Percentiles rank a stretch among this genome's conserved stretches.
Conservation (phyloP, 2,888 invertebrate genomes). For the Trisateles emortualis region DNA sequence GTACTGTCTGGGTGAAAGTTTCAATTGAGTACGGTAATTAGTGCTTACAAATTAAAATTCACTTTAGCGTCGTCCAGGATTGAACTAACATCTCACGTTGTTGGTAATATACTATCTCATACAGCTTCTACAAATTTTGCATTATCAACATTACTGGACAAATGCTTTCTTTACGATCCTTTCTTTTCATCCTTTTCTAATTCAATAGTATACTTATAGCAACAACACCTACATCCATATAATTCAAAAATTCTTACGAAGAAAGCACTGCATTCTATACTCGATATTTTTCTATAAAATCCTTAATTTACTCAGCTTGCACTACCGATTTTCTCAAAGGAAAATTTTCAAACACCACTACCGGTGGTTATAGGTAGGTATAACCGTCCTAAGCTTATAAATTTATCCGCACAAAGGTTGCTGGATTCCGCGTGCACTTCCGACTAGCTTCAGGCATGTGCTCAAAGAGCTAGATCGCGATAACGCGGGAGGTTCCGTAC, state of each 20-base stretch:
- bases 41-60: too few species aligned
- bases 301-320: slow-evolving; percentile 24
- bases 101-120: too few species aligned
- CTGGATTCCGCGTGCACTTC: slow-evolving; percentile 64
- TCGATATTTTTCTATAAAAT: neutral
- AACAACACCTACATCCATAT: too few species aligned
- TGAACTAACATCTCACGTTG: too few species aligned
- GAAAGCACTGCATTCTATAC: neutral
- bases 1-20: too few species aligned
- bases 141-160: too few species aligned
- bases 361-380: slow-evolving; percentile 8
- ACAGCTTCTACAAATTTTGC: too few species aligned
- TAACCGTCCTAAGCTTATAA: slow-evolving; percentile 43
- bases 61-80: too few species aligned
- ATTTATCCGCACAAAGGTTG: slow-evolving; percentile 56
- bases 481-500: slow-evolving; percentile 62
- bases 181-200: too few species aligned
- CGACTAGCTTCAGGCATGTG: slow-evolving; percentile 60
- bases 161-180: too few species aligned
- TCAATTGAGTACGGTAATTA: too few species aligned
- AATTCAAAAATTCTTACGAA: neutral
- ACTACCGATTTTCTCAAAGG: slow-evolving; percentile 28
- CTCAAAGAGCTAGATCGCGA: slow-evolving; percentile 79
- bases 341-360: slow-evolving; percentile 20
- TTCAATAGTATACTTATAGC: too few species aligned